Evolutionary conservation across 1,140 invertebrate genomes (phyloP).

Genomic region (Drosophila sp.): DNA sequence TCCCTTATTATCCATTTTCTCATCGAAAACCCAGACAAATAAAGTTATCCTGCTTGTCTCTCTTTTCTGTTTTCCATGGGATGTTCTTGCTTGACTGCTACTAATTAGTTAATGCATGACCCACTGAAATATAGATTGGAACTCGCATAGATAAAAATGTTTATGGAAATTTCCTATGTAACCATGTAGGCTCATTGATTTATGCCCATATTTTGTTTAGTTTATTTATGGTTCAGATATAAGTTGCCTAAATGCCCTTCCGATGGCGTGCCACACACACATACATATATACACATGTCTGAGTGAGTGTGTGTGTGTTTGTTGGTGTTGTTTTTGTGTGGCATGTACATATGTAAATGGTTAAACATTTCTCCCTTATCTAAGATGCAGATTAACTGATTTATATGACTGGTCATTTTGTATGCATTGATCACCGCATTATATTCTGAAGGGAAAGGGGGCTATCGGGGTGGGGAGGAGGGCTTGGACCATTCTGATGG

Average conservation of each 20-base stretch:
- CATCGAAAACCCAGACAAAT: not conserved
- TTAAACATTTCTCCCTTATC: constrained; percentile 60
- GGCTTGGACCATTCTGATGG: constrained; percentile 15
- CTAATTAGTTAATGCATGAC: constrained; percentile 73
- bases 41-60: not conserved
- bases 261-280: constrained; percentile 49
- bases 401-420: constrained; percentile 72
- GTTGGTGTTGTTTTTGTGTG: constrained; percentile 30
- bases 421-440: constrained; percentile 73
- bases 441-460: constrained; percentile 23
- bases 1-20: not conserved
- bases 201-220: constrained; percentile 70
- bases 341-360: constrained; percentile 34
- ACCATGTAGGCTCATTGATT: constrained; percentile 55
- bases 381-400: constrained; percentile 78
- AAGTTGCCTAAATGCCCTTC: constrained; percentile 34
- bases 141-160: constrained; percentile 15
- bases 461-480: constrained; percentile 11
- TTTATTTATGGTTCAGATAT: constrained; percentile 52
- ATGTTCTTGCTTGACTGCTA: constrained; percentile 20
- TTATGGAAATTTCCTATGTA: constrained; percentile 19
- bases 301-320: constrained; percentile 27
- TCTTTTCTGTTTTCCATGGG: not conserved
- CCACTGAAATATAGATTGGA: constrained; percentile 38
- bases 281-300: not conserved